phyloP scores from a whole-genome alignment of 2,888 invertebrate genomes.

The Muscina levida region DNA sequence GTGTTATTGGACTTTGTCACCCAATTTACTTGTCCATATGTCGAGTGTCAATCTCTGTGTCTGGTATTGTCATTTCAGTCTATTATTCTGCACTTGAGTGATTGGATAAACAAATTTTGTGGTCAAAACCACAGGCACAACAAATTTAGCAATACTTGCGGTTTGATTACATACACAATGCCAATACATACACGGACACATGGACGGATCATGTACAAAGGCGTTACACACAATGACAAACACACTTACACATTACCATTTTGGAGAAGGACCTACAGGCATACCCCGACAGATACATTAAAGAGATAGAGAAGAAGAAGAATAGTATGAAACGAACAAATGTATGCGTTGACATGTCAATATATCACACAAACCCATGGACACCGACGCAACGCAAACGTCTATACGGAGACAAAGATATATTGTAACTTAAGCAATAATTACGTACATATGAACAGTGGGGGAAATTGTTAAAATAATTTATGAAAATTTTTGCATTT shows the following conservation, averaged over 20 bases:
- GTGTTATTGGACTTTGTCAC: conserved; percentile 17
- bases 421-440: background rate
- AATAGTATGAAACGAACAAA: conserved; percentile 22
- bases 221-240: background rate
- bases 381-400: background rate
- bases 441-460: no score
- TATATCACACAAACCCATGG: conserved; percentile 54
- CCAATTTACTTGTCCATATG: conserved; percentile 48
- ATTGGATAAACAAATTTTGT: conserved; percentile 66
- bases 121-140: conserved; percentile 64
- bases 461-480: no score
- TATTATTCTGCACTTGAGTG: conserved; percentile 65
- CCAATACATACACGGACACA: background rate
- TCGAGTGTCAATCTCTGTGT: conserved; percentile 59
- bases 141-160: conserved; percentile 65
- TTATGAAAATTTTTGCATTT: no score
- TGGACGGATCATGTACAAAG: background rate
- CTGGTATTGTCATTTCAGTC: conserved; percentile 62
- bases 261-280: background rate
- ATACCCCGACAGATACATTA: conserved; percentile 2
- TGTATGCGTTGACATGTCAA: conserved; percentile 64
- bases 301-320: background rate
- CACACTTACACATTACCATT: conserved; percentile 1
- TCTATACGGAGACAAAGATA: background rate
- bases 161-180: conserved; percentile 32